phyloP scores from a whole-genome alignment of 2,797 vertebrate genomes.

The Sphaeramia orbicularis region DNA sequence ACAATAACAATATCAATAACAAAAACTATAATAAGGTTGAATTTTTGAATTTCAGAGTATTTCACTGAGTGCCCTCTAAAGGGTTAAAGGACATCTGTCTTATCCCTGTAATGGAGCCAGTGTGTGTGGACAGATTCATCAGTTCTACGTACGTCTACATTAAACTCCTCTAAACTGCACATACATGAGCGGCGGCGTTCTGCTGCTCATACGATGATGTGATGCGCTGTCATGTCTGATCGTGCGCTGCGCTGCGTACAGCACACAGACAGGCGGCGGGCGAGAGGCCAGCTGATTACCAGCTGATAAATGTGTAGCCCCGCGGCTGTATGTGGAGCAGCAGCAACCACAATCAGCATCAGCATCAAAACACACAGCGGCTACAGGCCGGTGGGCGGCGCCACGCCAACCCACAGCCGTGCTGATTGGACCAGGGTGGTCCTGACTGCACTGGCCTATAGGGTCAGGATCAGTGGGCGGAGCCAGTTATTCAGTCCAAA shows the following conservation, averaged over 20 bases:
- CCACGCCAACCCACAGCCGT: constrained; percentile 4
- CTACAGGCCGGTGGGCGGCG: constrained; percentile 27
- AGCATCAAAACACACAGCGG: constrained; percentile 55
- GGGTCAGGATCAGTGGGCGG: constrained; percentile 13
- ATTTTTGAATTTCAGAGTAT: no score
- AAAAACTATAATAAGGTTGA: no score
- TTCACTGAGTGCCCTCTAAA: no score
- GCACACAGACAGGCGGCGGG: constrained; percentile 18
- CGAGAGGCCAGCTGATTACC: constrained; percentile 73
- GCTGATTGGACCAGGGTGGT: constrained; percentile 43
- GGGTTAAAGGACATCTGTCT: no score
- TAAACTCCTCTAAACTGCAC: no score
- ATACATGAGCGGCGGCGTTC: constrained; percentile 22
- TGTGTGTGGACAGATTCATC: no score
- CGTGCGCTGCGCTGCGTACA: constrained; percentile 3
- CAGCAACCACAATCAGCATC: constrained; percentile 69
- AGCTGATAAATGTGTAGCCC: constrained; percentile 79
- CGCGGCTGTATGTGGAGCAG: constrained; percentile 57
- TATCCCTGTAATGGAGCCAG: no score
- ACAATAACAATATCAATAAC: no score
- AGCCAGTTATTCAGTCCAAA: no score
- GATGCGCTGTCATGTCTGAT: constrained; percentile 41
- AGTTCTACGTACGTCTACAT: no score
- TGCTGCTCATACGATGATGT: constrained; percentile 3
- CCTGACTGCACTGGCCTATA: not conserved